Evolutionary conservation across 1,140 invertebrate genomes (phyloP), one percentile per base, ranked within the genome.

Genomic region (Drosophila quadrilineata): DNA sequence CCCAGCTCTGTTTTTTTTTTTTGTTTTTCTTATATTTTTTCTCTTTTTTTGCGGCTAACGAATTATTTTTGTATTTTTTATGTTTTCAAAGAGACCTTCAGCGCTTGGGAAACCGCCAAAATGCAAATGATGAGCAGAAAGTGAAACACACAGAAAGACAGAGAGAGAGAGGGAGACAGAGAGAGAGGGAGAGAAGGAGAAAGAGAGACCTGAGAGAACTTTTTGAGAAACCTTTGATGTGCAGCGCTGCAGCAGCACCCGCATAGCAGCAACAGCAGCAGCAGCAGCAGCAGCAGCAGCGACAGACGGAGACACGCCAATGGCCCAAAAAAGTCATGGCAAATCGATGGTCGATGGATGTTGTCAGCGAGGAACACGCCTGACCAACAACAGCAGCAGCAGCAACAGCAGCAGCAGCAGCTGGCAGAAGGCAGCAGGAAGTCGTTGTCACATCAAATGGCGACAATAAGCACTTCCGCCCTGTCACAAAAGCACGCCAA

Each of bases 381-480:
- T n/a, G n/a, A n/a, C n/a, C n/a, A n/a, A n/a, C n/a, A 36, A 1
- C 3, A 31, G 29, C n/a, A 31, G 12, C 8, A 31, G 12, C 29
- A 31, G 6, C 29, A 31, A 17, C 6, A 16, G 12, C 33, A 6
- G 6, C 6, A 17, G 17, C 46, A 53, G 38, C 58, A 26, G 41
- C 28, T 19, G 26, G 52, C 28, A 14, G 10, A 12, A 17, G 48
- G 36, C 35, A 31, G 59, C 58, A 48, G 77, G 77, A 84, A 79
- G 77, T 84, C 74, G 73, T 85, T 84, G 79, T 74, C 74, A 79
- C 77, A 85, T 84, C 77, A 50, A 85, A 84, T 85, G 77, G 74
- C 66, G 74, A 85, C 77, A 84, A 65, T 59, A 85, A 84, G 74
- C 75, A 79, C 79, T 85, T 84, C 77, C 77, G 77, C 59, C 46